Base-by-base conservation (phyloP, 2,797 vertebrate genomes). In the Rhadinocentrus ornatus region DNA sequence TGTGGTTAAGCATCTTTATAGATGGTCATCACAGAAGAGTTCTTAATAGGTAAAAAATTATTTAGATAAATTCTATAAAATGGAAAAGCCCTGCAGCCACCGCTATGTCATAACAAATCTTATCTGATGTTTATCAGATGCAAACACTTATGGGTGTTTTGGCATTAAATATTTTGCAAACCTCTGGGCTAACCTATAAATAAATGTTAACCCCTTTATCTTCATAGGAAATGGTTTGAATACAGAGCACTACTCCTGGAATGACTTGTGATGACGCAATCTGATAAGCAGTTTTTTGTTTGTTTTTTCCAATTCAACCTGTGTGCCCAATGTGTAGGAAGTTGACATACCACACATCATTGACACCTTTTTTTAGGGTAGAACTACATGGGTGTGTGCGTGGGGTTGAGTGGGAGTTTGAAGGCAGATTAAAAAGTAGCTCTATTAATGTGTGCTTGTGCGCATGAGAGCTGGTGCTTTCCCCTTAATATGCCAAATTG, bases 401-500 rank as follows among this genome's bases (percentile, higher is more conserved):
- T 57, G 79, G 53, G 69, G 24, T 9, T 61, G 37, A 75, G 65
- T 46, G 50, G 31, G 52, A 65, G 71, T 60, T 69, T 41, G 31
- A 67, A 65, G 54, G 62, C 35, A 69, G 53, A 79, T 64, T n/a
- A 32, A 32, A 39, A 48, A 66, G 58, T 64, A 68, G 61, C 48
- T 34, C 35, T 52, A 44, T 22, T 69, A 35, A 69, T 16, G 44
- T 31, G 63, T 66, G 27, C 39, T 34, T 48, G 44, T 41, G 31
- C 54, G 65, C 29, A 55, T 52, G 37, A 34, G 59, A 32, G 31
- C 24, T 56, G 80, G 85, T 91, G 84, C 62, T 92, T 88, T 89
- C 88, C 84, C 87, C 29, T 82, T 80, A 62, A 72, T 75, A 84
- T 87, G 74, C 88, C 73, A 81, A 71, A 77, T 69, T 80, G 65